A percentile compares a stretch with the other conserved stretches of the same genome.
Conservation (phyloP, 2,888 invertebrate genomes). For the Meandrusa payeni region DNA sequence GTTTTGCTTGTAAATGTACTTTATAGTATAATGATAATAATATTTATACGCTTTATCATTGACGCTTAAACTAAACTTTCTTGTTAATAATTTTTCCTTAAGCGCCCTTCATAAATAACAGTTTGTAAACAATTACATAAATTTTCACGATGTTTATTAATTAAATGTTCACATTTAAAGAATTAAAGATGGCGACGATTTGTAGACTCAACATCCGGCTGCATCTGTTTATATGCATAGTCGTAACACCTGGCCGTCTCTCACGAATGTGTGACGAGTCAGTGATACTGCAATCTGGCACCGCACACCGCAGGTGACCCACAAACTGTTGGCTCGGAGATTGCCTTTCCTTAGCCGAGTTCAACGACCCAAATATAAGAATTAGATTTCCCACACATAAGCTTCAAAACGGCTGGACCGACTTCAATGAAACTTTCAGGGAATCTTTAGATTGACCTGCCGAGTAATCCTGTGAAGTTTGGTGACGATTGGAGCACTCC, state of each 20-base stretch:
- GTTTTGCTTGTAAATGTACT: too few relatives aligned
- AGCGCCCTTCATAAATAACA: too few relatives aligned
- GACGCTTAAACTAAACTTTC: too few relatives aligned
- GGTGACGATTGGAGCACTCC: too few relatives aligned
- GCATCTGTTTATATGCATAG: constrained; percentile 22
- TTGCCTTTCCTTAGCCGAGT: constrained; percentile 12
- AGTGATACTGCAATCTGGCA: constrained; percentile 19
- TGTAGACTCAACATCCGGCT: constrained; percentile 24
- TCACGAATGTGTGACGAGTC: constrained; percentile 19
- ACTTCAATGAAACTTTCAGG: too few relatives aligned
- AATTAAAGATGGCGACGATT: constrained; percentile 2
- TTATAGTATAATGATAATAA: too few relatives aligned
- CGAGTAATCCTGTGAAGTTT: too few relatives aligned
- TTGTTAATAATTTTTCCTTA: too few relatives aligned
- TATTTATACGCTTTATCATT: too few relatives aligned
- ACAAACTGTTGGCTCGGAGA: constrained; percentile 20
- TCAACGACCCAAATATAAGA: constrained; percentile 13
- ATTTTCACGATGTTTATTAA: too few relatives aligned
- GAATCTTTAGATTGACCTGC: too few relatives aligned
- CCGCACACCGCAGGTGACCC: constrained; percentile 20
- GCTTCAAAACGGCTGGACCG: too few relatives aligned
- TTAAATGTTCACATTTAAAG: constrained; percentile 4
- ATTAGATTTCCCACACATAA: constrained; percentile 8
- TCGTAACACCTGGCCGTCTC: constrained; percentile 16
- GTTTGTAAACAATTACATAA: background rate